phyloP scores from a whole-genome alignment of 1,140 invertebrate genomes.

The Formica exsecta region DNA sequence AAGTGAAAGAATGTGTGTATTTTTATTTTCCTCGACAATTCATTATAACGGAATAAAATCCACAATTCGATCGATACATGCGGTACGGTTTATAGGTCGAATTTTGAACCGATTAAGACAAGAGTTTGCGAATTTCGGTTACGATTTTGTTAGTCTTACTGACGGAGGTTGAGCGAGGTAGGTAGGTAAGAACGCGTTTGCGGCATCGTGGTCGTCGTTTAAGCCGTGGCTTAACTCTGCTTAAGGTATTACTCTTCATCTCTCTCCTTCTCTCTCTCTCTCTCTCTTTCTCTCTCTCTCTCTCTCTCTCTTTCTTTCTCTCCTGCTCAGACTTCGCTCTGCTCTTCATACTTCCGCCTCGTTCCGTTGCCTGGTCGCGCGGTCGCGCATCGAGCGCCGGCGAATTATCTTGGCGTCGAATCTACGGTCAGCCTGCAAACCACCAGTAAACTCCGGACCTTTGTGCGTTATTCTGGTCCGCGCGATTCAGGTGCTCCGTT shows the following conservation, averaged over 20 bases:
- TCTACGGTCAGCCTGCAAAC: constrained; percentile 59
- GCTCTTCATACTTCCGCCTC: constrained; percentile 60
- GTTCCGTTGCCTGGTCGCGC: constrained; percentile 60
- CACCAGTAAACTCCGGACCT: constrained; percentile 34
- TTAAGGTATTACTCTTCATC: constrained; percentile 60
- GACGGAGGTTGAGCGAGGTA: background rate
- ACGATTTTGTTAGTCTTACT: constrained; percentile 50
- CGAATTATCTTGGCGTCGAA: constrained; percentile 66
- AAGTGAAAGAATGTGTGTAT: too few relatives aligned
- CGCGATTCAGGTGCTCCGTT: constrained; percentile 36
- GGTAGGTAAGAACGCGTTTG: constrained; percentile 59
- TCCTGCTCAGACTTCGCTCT: background rate
- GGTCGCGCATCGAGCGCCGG: constrained; percentile 69
- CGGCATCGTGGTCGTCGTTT: constrained; percentile 60
- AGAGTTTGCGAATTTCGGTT: constrained; percentile 25
- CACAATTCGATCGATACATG: background rate
- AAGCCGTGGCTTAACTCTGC: constrained; percentile 70
- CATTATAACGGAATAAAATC: background rate
- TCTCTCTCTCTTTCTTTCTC: background rate
- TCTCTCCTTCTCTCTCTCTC: background rate
- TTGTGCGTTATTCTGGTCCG: constrained; percentile 27
- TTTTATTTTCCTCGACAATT: background rate
- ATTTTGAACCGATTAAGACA: constrained; percentile 40
- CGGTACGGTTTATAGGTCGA: background rate
- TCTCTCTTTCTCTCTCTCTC: background rate